phyloP scores from a whole-genome alignment of 2,797 vertebrate species.

The Centroberyx gerrardi region DNA sequence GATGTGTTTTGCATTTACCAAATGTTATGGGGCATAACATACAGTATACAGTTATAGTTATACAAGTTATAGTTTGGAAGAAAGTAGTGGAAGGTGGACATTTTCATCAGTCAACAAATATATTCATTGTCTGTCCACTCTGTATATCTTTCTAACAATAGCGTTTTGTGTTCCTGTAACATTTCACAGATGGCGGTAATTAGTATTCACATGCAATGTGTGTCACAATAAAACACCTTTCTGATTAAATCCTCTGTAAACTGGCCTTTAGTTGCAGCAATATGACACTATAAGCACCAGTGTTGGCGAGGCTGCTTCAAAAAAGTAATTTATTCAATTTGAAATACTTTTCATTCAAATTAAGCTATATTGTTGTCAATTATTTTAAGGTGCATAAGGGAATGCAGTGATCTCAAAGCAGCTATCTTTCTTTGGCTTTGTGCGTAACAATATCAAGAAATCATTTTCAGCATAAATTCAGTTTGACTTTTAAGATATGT shows the following conservation, averaged over 20 bases:
- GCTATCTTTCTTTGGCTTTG: slow-evolving; percentile 29
- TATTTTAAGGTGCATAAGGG: no score
- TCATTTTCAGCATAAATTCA: slow-evolving; percentile 46
- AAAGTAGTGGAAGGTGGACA: not conserved
- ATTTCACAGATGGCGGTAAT: not conserved
- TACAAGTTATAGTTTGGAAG: no score
- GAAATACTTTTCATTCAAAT: not conserved
- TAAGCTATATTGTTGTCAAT: no score
- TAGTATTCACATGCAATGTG: not conserved
- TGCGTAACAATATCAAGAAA: slow-evolving; percentile 57
- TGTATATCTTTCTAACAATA: not conserved
- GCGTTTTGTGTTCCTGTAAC: slow-evolving; percentile 7
- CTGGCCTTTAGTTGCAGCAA: no score
- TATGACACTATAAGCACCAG: slow-evolving; percentile 5
- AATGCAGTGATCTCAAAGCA: slow-evolving; percentile 28
- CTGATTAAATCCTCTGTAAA: slow-evolving; percentile 4
- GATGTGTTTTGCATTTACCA: slow-evolving; percentile 10
- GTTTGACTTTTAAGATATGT: slow-evolving; percentile 52
- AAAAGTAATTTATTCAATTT: slow-evolving; percentile 32
- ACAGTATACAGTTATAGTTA: no score
- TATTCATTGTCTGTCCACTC: not conserved
- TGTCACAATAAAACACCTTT: slow-evolving; percentile 29
- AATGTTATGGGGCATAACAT: no score
- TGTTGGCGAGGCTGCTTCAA: slow-evolving; percentile 11
- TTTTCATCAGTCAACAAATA: slow-evolving; percentile 4